Percentiles rank a stretch among this genome's conserved stretches.
phyloP scores from a whole-genome alignment of 2,888 invertebrate genomes.

The Apoderus coryli region DNA sequence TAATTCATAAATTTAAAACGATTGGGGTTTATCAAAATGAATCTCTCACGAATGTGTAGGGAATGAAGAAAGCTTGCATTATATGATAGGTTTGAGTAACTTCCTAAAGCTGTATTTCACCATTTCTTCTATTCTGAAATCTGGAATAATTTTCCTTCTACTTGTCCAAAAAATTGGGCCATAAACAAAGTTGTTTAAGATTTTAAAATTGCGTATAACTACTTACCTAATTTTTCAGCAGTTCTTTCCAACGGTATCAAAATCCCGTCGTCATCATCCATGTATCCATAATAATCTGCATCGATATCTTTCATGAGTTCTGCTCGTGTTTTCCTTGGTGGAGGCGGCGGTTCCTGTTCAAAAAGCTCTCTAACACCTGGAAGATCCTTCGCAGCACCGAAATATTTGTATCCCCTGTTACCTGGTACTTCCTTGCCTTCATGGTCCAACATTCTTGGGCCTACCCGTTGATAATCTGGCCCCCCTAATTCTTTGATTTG shows the following conservation, averaged over 20 bases:
- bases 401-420: constrained; percentile 96
- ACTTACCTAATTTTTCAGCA: constrained; percentile 55
- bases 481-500: constrained; percentile 92
- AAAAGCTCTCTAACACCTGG: constrained; percentile 95
- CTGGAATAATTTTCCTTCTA: no score
- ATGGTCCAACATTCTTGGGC: constrained; percentile 86
- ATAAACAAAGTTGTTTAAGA: no score
- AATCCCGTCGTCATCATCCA: constrained; percentile 97
- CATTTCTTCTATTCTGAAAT: no score
- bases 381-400: constrained; percentile 94
- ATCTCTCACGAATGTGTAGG: no score
- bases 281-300: constrained; percentile 96
- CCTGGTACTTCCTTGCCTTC: constrained; percentile 93
- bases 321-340: constrained; percentile 81
- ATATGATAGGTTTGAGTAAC: no score
- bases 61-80: no score
- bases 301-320: constrained; percentile 98
- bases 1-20: no score
- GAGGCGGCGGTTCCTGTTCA: constrained; percentile 86
- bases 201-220: constrained; percentile 1
- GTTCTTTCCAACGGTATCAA: constrained; percentile 75
- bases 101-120: no score
- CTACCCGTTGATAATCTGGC: constrained; percentile 81
- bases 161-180: no score
- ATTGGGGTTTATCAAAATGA: no score